Evolutionary conservation across 1,140 invertebrate species (phyloP).

Genomic region (Micrasema longulum): DNA sequence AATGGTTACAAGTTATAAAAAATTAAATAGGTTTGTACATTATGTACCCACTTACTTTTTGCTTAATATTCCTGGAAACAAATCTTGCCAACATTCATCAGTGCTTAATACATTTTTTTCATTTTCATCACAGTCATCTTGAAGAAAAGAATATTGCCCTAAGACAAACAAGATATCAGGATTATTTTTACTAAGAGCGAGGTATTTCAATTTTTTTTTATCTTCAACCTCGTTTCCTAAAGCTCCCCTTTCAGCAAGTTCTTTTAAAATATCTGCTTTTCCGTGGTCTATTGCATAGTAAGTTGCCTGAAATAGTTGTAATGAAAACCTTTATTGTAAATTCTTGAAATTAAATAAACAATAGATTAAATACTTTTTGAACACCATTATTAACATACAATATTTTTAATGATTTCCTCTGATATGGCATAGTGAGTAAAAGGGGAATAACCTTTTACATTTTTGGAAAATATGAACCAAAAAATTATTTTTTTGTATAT

Average conservation of each 20-base stretch:
- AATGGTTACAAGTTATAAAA: too few species aligned
- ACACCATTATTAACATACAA: too few species aligned
- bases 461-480: too few species aligned
- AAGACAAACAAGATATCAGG: constrained; percentile 60
- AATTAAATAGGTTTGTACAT: too few species aligned
- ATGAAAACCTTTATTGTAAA: too few species aligned
- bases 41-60: constrained; percentile 21
- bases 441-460: too few species aligned
- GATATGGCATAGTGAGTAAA: too few species aligned
- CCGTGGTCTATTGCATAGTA: constrained; percentile 60
- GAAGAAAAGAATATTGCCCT: constrained; percentile 42
- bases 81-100: constrained; percentile 11
- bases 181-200: constrained; percentile 65
- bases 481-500: too few species aligned
- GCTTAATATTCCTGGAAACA: constrained; percentile 27
- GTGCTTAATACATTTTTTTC: background rate
- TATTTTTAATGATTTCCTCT: too few species aligned
- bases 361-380: too few species aligned
- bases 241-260: constrained; percentile 65
- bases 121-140: background rate
- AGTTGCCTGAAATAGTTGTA: constrained; percentile 35
- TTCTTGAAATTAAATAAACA: too few species aligned
- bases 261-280: constrained; percentile 63
- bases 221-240: constrained; percentile 63
- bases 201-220: constrained; percentile 60